These are phyloP conservation scores for Miichthys miiuy DNA, from an alignment of 2,797 vertebrate species.

Conservation along the genomic window DNA sequence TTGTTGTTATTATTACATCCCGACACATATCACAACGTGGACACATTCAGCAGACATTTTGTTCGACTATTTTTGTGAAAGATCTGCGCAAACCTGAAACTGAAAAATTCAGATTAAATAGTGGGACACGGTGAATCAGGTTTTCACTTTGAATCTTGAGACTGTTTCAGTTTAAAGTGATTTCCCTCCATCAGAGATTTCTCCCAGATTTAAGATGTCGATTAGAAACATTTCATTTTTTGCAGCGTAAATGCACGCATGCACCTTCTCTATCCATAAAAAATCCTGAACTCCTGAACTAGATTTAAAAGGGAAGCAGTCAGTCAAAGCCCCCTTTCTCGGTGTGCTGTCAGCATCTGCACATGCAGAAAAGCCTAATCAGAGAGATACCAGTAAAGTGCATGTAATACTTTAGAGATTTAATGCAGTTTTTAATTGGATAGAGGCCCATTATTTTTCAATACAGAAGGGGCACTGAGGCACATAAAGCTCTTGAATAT, in stretches of 20 bases:
- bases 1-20: constrained; percentile 38
- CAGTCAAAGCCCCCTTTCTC: constrained; percentile 78
- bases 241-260: constrained; percentile 34
- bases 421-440: constrained; percentile 93
- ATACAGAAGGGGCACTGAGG: constrained; percentile 91
- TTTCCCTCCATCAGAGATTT: constrained; percentile 6
- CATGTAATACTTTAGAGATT: constrained; percentile 91
- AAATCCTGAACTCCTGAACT: constrained; percentile 72
- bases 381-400: constrained; percentile 89
- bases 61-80: neutral
- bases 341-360: constrained; percentile 86
- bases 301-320: constrained; percentile 78
- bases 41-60: constrained; percentile 12
- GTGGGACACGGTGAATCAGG: neutral
- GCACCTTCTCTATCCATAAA: constrained; percentile 55
- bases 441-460: constrained; percentile 92
- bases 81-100: neutral
- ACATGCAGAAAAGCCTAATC: constrained; percentile 88
- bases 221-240: constrained; percentile 8
- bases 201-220: constrained; percentile 32
- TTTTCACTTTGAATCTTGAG: neutral
- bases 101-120: neutral
- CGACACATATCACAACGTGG: constrained; percentile 25
- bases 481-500: constrained; percentile 92
- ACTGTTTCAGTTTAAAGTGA: neutral